Evolutionary conservation across 2,797 vertebrate genomes (phyloP).

Genomic region (Tragopan temminckii): DNA sequence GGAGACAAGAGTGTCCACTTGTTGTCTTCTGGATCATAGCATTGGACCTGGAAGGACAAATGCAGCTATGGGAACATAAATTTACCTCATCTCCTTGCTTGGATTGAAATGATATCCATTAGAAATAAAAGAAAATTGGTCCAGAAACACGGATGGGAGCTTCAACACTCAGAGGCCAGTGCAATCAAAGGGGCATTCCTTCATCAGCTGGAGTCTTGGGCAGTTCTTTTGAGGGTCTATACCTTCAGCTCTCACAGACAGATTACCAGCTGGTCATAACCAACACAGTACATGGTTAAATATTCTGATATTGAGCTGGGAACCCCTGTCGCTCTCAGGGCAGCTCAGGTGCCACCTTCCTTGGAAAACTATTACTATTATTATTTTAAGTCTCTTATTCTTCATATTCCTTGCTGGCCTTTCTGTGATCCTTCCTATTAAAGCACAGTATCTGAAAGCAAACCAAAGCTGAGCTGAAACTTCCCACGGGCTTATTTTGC

Average conservation of each 20-base stretch:
- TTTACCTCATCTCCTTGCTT: background rate
- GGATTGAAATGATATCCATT: background rate
- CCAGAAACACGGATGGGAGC: rapidly evolving
- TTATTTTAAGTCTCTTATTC: background rate
- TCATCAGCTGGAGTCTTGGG: background rate
- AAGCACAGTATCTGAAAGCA: background rate
- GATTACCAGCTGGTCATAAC: background rate
- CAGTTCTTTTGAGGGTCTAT: background rate
- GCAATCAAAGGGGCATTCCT: background rate
- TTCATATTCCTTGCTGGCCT: background rate
- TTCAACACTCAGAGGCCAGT: background rate
- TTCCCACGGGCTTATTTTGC: background rate
- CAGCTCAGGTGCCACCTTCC: background rate
- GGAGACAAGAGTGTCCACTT: conserved; percentile 77
- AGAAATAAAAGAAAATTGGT: background rate
- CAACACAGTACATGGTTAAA: rapidly evolving
- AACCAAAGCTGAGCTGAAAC: background rate
- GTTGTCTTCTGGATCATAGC: conserved; percentile 81
- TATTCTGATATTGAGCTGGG: background rate
- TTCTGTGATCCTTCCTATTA: background rate
- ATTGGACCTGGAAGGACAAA: conserved; percentile 82
- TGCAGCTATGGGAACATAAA: background rate
- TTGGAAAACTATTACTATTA: background rate
- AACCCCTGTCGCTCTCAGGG: background rate
- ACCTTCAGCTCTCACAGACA: background rate